Base-by-base conservation (phyloP, 1,140 invertebrate genomes). In the Bombus polaris region DNA sequence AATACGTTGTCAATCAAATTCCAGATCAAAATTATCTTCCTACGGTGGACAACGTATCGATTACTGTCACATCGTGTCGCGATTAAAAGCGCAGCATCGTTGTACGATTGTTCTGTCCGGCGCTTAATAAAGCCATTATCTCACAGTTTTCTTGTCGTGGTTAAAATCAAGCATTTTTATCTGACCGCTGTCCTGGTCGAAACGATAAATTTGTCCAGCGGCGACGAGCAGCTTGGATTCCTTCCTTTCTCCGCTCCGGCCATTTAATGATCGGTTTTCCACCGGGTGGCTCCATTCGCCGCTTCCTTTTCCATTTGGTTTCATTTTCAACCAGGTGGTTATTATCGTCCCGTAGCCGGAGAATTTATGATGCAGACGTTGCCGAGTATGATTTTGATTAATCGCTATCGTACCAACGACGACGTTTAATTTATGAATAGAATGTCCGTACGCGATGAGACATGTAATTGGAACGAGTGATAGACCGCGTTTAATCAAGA, bases 341-440 rank as follows among this genome's bases (percentile, higher is more conserved):
- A 79, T 79, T 79, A 66, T 59, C 53, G 59, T 28, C 28, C 59
- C 28, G 59, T 37, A 4, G n/a, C 35, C 37, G 59, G 57, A 65
- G 37, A 42, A 78, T 78, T 78, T 62, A 66, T 32, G 57, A 66
- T 32, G 37, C 28, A 15, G 57, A 77, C 47, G 28, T 35, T 74
- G 28, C 12, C 42, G 73, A 35, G 57, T 65, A 42, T 37, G 57
- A 78, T 62, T 78, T 44, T 78, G 75, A 78, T 78, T 78, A 78
- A 78, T 78, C 35, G 75, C 57, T n/a, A 5, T 6, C 28, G 59
- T n/a, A 53, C 44, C n/a, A 22, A 53, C 13, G 22, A 22, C 73
- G 73, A 75, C 73, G 73, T 65, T 62, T 59, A 78, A 62, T 78
- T 62, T 65, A 59, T 32, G 75, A 78, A 78, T 42, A 32, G n/a